phyloP scores from a whole-genome alignment of 1,140 invertebrate species.

The Anoplophora glabripennis region DNA sequence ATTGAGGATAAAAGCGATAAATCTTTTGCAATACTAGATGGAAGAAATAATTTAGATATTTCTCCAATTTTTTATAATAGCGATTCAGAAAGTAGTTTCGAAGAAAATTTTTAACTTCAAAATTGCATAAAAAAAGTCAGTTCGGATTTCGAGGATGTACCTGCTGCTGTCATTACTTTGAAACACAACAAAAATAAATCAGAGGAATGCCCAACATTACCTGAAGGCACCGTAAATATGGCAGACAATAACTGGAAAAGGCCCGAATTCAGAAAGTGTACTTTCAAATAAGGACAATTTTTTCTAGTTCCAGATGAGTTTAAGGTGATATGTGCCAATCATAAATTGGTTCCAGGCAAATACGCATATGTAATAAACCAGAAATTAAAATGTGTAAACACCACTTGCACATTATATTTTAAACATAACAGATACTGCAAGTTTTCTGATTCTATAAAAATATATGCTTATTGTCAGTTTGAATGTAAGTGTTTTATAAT shows the following conservation, averaged over 20 bases:
- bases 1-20: neutral
- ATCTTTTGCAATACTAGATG: neutral
- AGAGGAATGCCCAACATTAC: neutral
- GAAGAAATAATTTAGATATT: neutral
- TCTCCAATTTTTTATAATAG: neutral
- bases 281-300: neutral
- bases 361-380: neutral
- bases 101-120: neutral
- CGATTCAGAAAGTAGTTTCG: neutral
- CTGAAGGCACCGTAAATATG: neutral
- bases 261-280: neutral
- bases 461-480: neutral
- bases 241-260: neutral
- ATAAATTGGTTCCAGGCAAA: neutral
- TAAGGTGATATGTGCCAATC: neutral
- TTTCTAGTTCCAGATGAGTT: neutral
- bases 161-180: neutral
- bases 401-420: neutral
- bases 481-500: neutral
- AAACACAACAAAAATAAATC: neutral
- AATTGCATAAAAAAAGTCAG: neutral
- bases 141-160: neutral
- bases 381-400: neutral
- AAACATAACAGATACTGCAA: neutral
- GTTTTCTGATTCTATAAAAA: slow-evolving; percentile 1